A percentile compares a stretch with the other conserved stretches of the same genome.
These are phyloP conservation scores for Serilophus lunatus DNA, from an alignment of 2,113 vertebrate genomes.

Conservation along the genomic window DNA sequence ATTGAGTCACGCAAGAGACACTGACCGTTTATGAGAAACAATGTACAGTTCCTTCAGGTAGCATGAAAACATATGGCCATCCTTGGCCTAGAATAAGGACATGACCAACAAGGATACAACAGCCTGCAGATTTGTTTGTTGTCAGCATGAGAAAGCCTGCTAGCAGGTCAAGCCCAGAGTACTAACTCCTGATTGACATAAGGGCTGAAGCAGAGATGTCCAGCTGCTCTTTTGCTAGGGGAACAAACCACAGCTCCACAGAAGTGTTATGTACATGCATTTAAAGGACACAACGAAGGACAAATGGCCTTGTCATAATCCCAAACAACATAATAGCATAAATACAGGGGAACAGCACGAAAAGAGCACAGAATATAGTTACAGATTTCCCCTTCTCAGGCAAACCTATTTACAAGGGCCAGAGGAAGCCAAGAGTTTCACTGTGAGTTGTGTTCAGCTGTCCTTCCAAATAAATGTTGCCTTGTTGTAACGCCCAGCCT, in stretches of 20 bases:
- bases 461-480: conserved; percentile 1
- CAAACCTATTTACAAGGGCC: neutral
- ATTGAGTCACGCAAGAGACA: neutral
- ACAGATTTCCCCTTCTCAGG: neutral
- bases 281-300: neutral
- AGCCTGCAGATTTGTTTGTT: neutral
- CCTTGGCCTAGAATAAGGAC: neutral
- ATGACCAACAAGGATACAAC: neutral
- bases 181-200: neutral
- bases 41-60: neutral
- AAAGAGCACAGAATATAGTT: neutral
- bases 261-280: neutral
- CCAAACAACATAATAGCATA: neutral
- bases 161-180: neutral
- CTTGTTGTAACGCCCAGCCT: neutral
- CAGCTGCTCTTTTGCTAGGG: conserved; percentile 11
- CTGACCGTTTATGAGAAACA: neutral
- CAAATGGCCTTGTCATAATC: neutral
- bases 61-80: neutral
- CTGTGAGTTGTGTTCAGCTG: neutral
- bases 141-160: neutral
- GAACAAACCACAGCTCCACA: neutral
- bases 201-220: neutral
- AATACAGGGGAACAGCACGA: neutral
- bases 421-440: neutral